Conservation (phyloP, 1,140 invertebrate species). For the Trissolcus basalis region DNA sequence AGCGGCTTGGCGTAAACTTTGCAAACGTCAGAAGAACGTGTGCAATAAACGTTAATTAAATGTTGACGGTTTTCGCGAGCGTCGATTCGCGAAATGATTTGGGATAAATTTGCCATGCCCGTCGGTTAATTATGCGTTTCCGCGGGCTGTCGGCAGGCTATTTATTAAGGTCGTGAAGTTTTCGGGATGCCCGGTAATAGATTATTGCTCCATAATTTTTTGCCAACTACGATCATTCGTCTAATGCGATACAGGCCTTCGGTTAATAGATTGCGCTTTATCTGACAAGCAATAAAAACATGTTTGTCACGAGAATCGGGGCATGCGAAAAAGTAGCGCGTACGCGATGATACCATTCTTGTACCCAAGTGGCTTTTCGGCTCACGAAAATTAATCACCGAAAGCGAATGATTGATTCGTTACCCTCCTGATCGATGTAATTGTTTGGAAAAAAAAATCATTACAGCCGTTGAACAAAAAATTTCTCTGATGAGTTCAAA, state of each 20-base stretch:
- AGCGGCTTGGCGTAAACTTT: slow-evolving; percentile 6
- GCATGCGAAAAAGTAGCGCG: slow-evolving; percentile 24
- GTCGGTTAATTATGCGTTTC: too few species aligned
- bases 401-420: too few species aligned
- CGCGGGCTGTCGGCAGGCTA: too few species aligned
- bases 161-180: slow-evolving; percentile 9
- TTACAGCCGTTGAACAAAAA: too few species aligned
- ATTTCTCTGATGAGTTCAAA: too few species aligned
- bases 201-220: slow-evolving; percentile 41
- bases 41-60: slow-evolving; percentile 4
- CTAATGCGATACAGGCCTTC: slow-evolving; percentile 32
- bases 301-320: slow-evolving; percentile 38
- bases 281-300: slow-evolving; percentile 46
- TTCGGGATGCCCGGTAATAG: slow-evolving; percentile 24
- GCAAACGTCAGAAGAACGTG: slow-evolving; percentile 6
- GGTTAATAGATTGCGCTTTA: slow-evolving; percentile 50
- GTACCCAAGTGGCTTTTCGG: slow-evolving; percentile 29
- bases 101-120: too few species aligned
- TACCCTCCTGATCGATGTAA: too few species aligned
- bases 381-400: slow-evolving; percentile 30
- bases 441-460: too few species aligned
- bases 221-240: slow-evolving; percentile 31
- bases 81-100: too few species aligned
- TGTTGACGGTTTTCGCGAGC: background rate
- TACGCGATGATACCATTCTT: slow-evolving; percentile 14